Base-by-base conservation (phyloP, 92 coral and sea anemone species). In the Epizoanthus rinbou region DNA sequence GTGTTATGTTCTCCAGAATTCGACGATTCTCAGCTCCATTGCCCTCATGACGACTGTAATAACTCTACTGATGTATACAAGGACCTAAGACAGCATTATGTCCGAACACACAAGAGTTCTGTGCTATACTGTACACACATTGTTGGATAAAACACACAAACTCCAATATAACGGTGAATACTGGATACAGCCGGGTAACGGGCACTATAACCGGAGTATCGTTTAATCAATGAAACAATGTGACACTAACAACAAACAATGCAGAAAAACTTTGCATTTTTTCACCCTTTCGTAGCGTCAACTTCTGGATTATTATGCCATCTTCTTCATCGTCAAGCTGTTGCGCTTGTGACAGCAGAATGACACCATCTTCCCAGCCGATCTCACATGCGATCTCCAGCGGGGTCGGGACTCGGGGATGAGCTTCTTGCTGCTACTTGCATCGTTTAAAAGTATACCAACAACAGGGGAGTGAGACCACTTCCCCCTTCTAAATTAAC, bases 351-450 rank as follows among this genome's bases (percentile, higher is more conserved):
- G 67, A 62, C 28, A 62, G 67, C 67, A 62, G 28, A 62, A 62
- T 9, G 14, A 62, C 33, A 21, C 67, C 67, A 62, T 62, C 67
- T 25, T 62, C 67, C 67, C 67, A 62, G 14, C 28, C 67, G 35
- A 62, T 62, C 28, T 62, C 67, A 21, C 67, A 35, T 62, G 31
- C 67, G 67, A 62, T 62, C 28, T 62, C 67, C 28, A 62, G 67
- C 23, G 35, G 67, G 23, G 33, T 62, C 28, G 33, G 67, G 28
- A 62, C 67, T 25, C 67, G 33, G 2, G 67, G 67, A 62, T 62
- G 67, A 62, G 67, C 67, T 62, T 62, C 67, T 62, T 62, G 67
- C 67, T 62, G 35, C 67, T 62, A 62, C 67, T 62, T 9, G 67
- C 67, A 62, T 62, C 22, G 14, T 62, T 62, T 23, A 62, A 14